phyloP scores from a whole-genome alignment of 2,113 vertebrate genomes.

The Clupea harengus region DNA sequence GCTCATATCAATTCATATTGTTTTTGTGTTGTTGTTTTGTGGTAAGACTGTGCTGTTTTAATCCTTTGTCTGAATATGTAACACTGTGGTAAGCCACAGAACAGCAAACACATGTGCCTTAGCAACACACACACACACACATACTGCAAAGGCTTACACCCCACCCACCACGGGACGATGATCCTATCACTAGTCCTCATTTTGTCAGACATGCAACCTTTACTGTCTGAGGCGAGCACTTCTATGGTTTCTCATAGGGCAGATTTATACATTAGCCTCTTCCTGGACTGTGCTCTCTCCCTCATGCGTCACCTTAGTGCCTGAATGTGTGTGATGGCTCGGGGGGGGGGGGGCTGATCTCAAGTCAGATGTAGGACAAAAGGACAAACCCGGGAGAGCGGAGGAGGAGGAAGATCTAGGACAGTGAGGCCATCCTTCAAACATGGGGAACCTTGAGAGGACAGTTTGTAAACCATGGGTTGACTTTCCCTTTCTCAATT shows the following conservation, averaged over 20 bases:
- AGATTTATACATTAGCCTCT: not conserved
- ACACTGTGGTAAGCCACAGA: conserved; percentile 13
- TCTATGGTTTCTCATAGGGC: not conserved
- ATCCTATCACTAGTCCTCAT: not conserved
- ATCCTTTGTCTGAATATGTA: conserved; percentile 16
- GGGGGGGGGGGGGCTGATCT: not conserved
- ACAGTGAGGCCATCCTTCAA: not conserved
- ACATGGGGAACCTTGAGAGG: not conserved
- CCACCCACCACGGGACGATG: not conserved
- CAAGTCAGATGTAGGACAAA: conserved; percentile 8
- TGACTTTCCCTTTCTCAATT: not conserved
- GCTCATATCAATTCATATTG: not conserved
- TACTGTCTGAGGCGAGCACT: not conserved
- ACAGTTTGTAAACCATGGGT: not conserved
- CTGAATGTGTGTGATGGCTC: not conserved
- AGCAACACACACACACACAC: not conserved
- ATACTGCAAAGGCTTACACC: not conserved
- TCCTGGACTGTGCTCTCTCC: not conserved
- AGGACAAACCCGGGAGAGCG: not conserved
- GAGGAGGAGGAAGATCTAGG: not conserved
- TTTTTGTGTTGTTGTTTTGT: not conserved
- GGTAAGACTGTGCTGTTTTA: not conserved
- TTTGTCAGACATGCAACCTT: not conserved
- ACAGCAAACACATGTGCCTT: not conserved
- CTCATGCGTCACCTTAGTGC: not conserved